Conservation (phyloP, 2,113 vertebrate species). For the Synchiropus splendidus region DNA sequence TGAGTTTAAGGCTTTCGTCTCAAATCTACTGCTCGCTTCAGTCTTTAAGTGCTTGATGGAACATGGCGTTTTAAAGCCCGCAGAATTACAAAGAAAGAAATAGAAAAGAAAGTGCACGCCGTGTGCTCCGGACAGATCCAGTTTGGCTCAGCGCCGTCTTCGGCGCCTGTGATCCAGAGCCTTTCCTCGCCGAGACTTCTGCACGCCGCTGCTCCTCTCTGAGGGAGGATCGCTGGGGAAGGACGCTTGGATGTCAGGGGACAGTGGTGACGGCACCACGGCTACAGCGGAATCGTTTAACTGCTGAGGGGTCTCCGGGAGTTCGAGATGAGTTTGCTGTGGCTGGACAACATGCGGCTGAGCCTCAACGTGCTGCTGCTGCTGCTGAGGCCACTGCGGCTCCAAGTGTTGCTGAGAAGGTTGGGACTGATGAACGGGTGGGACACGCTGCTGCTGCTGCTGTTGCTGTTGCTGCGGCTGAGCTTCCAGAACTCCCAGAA, state of each 20-base stretch:
- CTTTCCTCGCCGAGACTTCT: constrained; percentile 61
- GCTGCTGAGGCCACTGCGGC: constrained; percentile 18
- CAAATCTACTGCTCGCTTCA: no score
- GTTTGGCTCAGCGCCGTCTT: constrained; percentile 50
- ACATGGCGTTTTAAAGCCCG: constrained; percentile 1
- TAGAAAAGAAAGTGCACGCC: constrained; percentile 31
- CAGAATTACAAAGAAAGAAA: constrained; percentile 28
- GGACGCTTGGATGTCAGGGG: constrained; percentile 51
- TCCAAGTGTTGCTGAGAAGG: constrained; percentile 48
- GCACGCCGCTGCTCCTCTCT: constrained; percentile 40
- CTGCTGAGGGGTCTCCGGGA: constrained; percentile 34
- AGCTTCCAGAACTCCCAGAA: constrained; percentile 67
- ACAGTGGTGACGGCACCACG: constrained; percentile 31
- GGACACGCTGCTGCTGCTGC: constrained; percentile 46
- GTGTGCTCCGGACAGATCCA: constrained; percentile 10
- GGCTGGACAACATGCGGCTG: constrained; percentile 29
- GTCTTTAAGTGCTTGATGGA: no score
- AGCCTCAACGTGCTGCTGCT: constrained; percentile 37
- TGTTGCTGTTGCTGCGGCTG: constrained; percentile 59
- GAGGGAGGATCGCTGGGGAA: constrained; percentile 41
- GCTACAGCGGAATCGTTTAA: constrained; percentile 35
- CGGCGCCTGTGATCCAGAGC: constrained; percentile 63
- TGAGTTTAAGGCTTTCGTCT: no score
- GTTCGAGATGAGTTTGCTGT: constrained; percentile 43
- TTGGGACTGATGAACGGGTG: constrained; percentile 39